Conservation (phyloP, 2,113 vertebrate species). For the Atherinomorus stipes region DNA sequence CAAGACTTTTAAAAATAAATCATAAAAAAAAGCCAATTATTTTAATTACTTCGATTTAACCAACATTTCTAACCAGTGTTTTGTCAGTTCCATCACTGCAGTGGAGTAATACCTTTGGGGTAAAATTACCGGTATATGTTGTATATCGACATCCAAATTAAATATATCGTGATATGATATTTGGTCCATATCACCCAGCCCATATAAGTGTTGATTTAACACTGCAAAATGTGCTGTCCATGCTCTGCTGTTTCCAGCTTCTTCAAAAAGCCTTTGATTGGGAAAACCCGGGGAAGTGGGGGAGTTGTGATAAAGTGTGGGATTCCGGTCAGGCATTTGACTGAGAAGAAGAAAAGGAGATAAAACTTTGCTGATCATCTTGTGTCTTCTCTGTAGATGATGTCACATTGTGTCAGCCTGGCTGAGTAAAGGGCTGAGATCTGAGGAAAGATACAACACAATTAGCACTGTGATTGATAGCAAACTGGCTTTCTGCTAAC, state of each 20-base stretch:
- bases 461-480: conserved; percentile 38
- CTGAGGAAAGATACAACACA: conserved; percentile 15
- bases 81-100: too few species aligned
- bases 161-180: too few species aligned
- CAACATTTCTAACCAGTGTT: too few species aligned
- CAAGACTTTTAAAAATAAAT: too few species aligned
- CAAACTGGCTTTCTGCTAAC: conserved; percentile 27
- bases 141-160: too few species aligned
- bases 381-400: conserved; percentile 30
- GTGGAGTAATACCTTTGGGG: too few species aligned
- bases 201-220: too few species aligned
- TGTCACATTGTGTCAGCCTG: not conserved
- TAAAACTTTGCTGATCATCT: conserved; percentile 29
- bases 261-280: conserved; percentile 25
- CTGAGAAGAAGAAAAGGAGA: conserved; percentile 44
- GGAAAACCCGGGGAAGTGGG: conserved; percentile 40
- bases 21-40: too few species aligned
- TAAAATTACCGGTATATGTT: too few species aligned
- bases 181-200: too few species aligned
- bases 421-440: conserved; percentile 2
- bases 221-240: too few species aligned
- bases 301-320: conserved; percentile 25
- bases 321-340: conserved; percentile 26
- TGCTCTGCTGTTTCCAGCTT: not conserved
- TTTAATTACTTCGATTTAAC: too few species aligned